A percentile compares a stretch with the other conserved stretches of the same genome.
These are phyloP conservation scores for Virgularia gustaviana DNA, from an alignment of 92 coral and sea anemone genomes.

Conservation along the genomic window DNA sequence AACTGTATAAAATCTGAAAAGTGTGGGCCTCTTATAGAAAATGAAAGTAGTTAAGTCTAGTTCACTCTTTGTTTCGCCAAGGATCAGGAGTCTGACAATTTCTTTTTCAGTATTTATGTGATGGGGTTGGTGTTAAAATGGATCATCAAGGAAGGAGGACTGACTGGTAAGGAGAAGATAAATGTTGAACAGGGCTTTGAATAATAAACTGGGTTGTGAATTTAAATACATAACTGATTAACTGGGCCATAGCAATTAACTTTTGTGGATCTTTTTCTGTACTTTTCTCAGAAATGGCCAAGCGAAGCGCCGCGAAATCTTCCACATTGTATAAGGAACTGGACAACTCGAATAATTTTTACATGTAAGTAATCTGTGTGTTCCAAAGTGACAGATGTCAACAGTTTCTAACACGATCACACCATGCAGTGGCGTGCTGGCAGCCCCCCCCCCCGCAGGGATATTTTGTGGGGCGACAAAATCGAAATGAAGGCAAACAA, in stretches of 20 bases:
- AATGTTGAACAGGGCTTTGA: background rate
- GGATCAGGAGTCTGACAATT: background rate
- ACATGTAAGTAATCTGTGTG: conserved; percentile 53
- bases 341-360: conserved; percentile 74
- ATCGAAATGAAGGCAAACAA: too few species aligned
- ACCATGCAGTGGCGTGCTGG: too few species aligned
- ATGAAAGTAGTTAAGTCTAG: too few species aligned
- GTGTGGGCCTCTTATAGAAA: too few species aligned
- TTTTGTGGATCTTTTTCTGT: background rate
- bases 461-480: too few species aligned
- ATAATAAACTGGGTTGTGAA: background rate
- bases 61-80: too few species aligned
- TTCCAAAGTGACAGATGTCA: background rate
- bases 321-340: conserved; percentile 67
- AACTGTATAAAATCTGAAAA: too few species aligned
- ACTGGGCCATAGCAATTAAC: background rate
- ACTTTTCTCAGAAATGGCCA: conserved; percentile 59
- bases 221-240: background rate
- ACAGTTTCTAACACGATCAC: too few species aligned
- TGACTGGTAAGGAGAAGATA: conserved; percentile 54
- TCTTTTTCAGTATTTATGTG: conserved; percentile 66
- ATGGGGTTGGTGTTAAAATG: conserved; percentile 97
- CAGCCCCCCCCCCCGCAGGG: too few species aligned
- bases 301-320: conserved; percentile 62
- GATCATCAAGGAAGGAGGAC: conserved; percentile 77